phyloP scores from a whole-genome alignment of 92 coral and sea anemone species.

The Blastomussa wellsi region DNA sequence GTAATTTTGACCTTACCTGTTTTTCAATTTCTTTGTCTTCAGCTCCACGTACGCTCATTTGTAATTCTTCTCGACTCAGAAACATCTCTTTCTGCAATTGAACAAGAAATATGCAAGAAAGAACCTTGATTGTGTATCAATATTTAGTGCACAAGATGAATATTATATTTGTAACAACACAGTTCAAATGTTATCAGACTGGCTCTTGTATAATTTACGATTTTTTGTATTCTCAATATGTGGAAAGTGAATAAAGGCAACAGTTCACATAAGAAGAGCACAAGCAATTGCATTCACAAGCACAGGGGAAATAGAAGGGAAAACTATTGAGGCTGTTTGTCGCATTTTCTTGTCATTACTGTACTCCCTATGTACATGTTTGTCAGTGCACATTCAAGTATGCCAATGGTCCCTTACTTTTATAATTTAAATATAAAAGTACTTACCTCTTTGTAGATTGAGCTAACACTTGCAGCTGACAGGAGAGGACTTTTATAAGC shows the following conservation, averaged over 20 bases:
- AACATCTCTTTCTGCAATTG: slow-evolving; percentile 71
- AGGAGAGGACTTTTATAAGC: slow-evolving; percentile 55
- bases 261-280: not conserved
- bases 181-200: too few relatives aligned
- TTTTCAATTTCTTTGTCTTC: slow-evolving; percentile 78
- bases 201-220: too few relatives aligned
- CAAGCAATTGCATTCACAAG: not conserved
- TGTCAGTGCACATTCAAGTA: too few relatives aligned
- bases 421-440: too few relatives aligned
- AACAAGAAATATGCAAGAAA: not conserved
- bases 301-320: not conserved
- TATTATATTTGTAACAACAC: too few relatives aligned
- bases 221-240: not conserved
- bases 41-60: slow-evolving; percentile 71
- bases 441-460: slow-evolving; percentile 77
- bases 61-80: slow-evolving; percentile 70
- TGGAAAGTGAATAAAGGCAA: not conserved
- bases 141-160: not conserved
- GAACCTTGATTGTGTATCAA: not conserved
- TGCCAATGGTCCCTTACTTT: not conserved
- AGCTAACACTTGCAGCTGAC: slow-evolving; percentile 70
- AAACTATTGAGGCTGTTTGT: not conserved
- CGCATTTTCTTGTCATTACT: not conserved
- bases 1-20: slow-evolving; percentile 42
- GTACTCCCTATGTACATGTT: too few relatives aligned